Evolutionary conservation across 2,113 vertebrate genomes (phyloP).

Genomic region (Pleuronectes platessa): DNA sequence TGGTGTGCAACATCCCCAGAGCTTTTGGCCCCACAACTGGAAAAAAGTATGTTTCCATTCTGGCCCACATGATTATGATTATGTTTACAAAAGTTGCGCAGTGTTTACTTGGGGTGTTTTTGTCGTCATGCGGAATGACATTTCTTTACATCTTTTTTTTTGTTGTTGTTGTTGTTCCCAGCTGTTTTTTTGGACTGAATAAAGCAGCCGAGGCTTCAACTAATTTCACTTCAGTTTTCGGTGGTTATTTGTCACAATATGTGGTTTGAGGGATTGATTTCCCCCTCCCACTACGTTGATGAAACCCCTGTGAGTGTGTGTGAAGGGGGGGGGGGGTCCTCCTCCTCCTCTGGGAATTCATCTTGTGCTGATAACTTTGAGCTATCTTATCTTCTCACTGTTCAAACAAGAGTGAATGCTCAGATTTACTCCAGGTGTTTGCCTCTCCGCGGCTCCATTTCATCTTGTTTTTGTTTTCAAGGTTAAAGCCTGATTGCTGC

Average conservation of each 20-base stretch:
- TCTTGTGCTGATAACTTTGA: conserved; percentile 80
- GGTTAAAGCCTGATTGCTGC: conserved; percentile 73
- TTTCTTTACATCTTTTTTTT: conserved; percentile 17
- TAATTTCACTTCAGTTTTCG: conserved; percentile 60
- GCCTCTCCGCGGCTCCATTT: conserved; percentile 64
- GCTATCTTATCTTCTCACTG: conserved; percentile 80
- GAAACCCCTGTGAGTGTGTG: conserved; percentile 63
- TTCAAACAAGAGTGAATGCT: conserved; percentile 79
- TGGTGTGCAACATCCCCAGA: conserved; percentile 18
- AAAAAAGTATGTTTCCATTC: conserved; percentile 49
- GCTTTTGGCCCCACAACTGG: conserved; percentile 10
- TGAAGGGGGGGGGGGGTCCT: neutral
- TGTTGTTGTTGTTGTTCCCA: conserved; percentile 7
- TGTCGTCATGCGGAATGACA: conserved; percentile 19
- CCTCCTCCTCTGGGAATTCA: conserved; percentile 71
- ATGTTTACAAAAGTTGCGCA: conserved; percentile 50
- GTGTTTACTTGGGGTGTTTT: conserved; percentile 50
- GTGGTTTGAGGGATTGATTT: conserved; percentile 74
- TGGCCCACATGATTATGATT: conserved; percentile 51
- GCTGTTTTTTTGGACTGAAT: conserved; percentile 18
- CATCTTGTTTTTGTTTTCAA: conserved; percentile 77
- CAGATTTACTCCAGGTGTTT: conserved; percentile 78
- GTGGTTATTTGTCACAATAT: conserved; percentile 70
- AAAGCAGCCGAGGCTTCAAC: conserved; percentile 30
- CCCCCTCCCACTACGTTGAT: conserved; percentile 66